Evolutionary conservation across 2,888 invertebrate species (phyloP).

Genomic region (Arrhopalites spinosus): DNA sequence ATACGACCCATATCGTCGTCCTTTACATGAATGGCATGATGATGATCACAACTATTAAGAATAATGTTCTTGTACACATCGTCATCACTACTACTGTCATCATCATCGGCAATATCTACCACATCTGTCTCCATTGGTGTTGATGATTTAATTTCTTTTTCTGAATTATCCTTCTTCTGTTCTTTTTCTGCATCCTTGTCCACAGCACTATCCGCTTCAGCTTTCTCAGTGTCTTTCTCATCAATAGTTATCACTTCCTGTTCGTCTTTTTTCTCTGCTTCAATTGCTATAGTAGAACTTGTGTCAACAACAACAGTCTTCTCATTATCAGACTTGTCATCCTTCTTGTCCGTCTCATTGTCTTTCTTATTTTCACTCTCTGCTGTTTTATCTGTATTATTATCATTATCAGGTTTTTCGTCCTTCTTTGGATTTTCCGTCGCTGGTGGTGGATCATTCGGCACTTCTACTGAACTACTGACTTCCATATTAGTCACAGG

Average conservation of each 20-base stretch:
- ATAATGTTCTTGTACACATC: conserved; percentile 17
- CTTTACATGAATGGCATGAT: neutral
- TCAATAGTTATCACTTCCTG: conserved; percentile 16
- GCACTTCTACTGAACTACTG: neutral
- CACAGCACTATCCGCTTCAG: no score
- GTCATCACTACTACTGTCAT: conserved; percentile 14
- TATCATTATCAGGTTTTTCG: neutral
- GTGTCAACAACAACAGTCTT: neutral
- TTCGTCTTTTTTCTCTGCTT: neutral
- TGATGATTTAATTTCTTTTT: no score
- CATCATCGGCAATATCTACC: conserved; percentile 13
- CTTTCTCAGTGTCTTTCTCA: conserved; percentile 7
- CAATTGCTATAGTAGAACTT: neutral
- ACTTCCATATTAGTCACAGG: neutral
- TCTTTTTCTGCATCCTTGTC: neutral
- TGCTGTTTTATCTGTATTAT: neutral
- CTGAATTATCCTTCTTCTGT: no score
- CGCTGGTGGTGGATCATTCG: neutral
- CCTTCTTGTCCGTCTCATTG: conserved; percentile 8
- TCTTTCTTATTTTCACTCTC: conserved; percentile 15
- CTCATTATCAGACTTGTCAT: neutral
- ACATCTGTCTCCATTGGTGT: neutral
- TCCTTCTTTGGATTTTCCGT: neutral
- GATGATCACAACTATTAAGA: neutral
- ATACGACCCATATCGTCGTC: neutral